Evolutionary conservation across 2,888 invertebrate species (phyloP), one percentile per base, ranked within the genome.

Genomic region (Nasonovia ribisnigri): DNA sequence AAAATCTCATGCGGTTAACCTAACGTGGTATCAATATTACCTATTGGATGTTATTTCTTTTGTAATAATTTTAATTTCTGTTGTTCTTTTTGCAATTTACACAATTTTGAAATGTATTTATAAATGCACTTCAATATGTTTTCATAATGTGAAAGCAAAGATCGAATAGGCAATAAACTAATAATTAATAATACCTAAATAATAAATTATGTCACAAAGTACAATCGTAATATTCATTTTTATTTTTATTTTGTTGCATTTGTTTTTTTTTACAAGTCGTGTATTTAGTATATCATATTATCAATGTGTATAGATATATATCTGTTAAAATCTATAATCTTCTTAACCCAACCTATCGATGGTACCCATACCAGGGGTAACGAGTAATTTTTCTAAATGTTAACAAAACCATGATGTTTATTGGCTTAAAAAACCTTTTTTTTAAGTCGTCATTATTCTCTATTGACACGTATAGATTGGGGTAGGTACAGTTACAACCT

Each of bases 21-120:
- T 54, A 24, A 57, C 29, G 3, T 89, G 89, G 57, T 89, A 60
- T 60, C 89, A 89, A 60, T 89, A 89, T 57, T 60, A 60, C 6
- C 13, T 89, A 16, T 57, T 89, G 29, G 89, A 89, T 20, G 43
- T 89, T 24, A 26, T 57, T 36, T 24, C 42, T 51, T 20, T 26
- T 26, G 42, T 26, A 88, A 51, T 88, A 42, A 42, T 88, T 51
- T 51, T 88, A 20, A 51, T 88, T 36, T 51, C n/a, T 51, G 29
- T 88, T 20, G 3, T 88, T 54, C 10, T 42, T n/a, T 57, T n/a
- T 48, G 24, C 36, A 3, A 24, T 51, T 16, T 54, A n/a, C n/a
- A 51, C 36, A 24, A 51, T 88, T 48, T 54, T 88, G 20, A 88
- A 54, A 51, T 88, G 1, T 54, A 42, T 88, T 88, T 54, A 51